Evolutionary conservation across 2,797 vertebrate genomes (phyloP).

Genomic region (Melanotaenia pygmaea): DNA sequence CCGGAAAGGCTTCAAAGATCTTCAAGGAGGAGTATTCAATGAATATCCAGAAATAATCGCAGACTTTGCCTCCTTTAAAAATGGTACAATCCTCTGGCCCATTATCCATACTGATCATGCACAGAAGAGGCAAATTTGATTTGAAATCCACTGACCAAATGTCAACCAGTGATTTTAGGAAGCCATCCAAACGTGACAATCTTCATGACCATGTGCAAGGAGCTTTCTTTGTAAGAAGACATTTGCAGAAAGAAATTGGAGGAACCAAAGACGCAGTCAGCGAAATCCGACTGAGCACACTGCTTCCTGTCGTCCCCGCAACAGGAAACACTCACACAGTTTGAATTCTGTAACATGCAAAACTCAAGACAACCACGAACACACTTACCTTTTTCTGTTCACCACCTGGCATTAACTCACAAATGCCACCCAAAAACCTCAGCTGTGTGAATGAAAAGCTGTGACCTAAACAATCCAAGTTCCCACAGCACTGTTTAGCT

Average conservation of each 20-base stretch:
- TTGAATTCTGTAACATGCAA: constrained; percentile 60
- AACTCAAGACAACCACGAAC: constrained; percentile 17
- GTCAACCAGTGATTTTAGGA: constrained; percentile 4
- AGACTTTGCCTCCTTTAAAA: constrained; percentile 19
- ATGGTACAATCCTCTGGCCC: constrained; percentile 26
- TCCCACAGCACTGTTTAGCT: constrained; percentile 11
- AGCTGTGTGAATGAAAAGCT: neutral
- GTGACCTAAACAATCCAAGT: constrained; percentile 3
- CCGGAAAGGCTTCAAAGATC: constrained; percentile 24
- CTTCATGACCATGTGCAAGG: constrained; percentile 20
- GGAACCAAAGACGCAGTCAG: constrained; percentile 54
- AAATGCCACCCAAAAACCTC: constrained; percentile 17
- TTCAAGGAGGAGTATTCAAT: constrained; percentile 22
- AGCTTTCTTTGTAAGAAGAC: constrained; percentile 49
- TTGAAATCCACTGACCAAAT: neutral
- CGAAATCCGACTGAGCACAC: constrained; percentile 72
- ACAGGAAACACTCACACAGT: constrained; percentile 82
- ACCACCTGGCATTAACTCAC: constrained; percentile 16
- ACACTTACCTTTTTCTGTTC: constrained; percentile 59
- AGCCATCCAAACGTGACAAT: constrained; percentile 7
- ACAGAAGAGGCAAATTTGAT: constrained; percentile 4
- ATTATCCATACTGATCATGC: constrained; percentile 23
- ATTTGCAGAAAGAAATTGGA: constrained; percentile 55
- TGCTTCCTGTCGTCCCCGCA: constrained; percentile 80
- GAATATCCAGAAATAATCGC: constrained; percentile 43